These are phyloP conservation scores for Cerastoderma edule DNA, from an alignment of 2,888 invertebrate species.

Conservation along the genomic window DNA sequence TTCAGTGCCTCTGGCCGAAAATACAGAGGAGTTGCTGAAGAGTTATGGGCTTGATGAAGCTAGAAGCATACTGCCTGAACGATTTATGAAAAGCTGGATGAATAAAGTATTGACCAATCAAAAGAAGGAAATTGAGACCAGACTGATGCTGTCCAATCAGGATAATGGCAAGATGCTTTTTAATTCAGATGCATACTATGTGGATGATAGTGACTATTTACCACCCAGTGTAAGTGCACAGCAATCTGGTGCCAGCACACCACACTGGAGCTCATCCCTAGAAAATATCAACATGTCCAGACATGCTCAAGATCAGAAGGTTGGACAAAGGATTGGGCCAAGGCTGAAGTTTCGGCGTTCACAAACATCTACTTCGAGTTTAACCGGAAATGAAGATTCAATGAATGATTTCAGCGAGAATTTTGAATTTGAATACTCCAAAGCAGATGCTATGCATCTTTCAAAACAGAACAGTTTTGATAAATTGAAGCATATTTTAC, in stretches of 20 bases:
- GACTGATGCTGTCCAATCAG: constrained; percentile 35
- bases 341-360: constrained; percentile 22
- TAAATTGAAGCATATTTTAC: constrained; percentile 51
- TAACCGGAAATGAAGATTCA: background rate
- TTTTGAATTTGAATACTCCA: constrained; percentile 26
- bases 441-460: constrained; percentile 41
- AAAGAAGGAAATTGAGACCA: constrained; percentile 45
- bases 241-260: constrained; percentile 43
- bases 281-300: constrained; percentile 24
- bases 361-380: constrained; percentile 17
- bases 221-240: constrained; percentile 59
- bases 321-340: constrained; percentile 3
- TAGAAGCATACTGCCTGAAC: constrained; percentile 76
- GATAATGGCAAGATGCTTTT: background rate
- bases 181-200: constrained; percentile 9
- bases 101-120: constrained; percentile 69
- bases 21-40: constrained; percentile 72
- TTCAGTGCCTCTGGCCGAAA: background rate
- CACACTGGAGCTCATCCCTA: constrained; percentile 31
- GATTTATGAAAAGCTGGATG: constrained; percentile 79
- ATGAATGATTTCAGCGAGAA: background rate
- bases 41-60: constrained; percentile 75
- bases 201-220: constrained; percentile 46
- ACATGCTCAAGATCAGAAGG: background rate
- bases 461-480: constrained; percentile 56